Conservation (phyloP, 2,113 vertebrate species). For the Platysternon megacephalum region DNA sequence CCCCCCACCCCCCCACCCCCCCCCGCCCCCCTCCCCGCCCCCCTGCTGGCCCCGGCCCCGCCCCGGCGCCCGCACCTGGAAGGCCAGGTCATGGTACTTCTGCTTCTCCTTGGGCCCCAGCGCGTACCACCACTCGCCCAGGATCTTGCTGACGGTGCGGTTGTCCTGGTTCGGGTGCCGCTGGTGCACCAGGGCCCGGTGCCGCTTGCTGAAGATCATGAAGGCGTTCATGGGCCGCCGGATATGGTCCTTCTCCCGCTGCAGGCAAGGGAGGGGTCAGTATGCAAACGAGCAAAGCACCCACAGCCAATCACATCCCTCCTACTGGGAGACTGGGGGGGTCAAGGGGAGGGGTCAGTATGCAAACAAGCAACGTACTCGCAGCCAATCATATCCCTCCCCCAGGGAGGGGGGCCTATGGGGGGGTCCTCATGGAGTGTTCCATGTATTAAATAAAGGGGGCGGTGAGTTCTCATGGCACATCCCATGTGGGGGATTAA, state of each 20-base stretch:
- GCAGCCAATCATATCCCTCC: not conserved
- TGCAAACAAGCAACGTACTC: not conserved
- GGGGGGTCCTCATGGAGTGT: not conserved
- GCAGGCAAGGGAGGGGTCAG: not conserved
- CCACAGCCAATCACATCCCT: not conserved
- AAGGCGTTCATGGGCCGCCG: slow-evolving; percentile 95
- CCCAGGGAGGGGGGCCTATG: too few species aligned
- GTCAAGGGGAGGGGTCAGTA: not conserved
- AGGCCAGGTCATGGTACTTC: slow-evolving; percentile 94
- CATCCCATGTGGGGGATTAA: not conserved
- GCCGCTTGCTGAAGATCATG: slow-evolving; percentile 96
- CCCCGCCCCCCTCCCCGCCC: rapidly evolving
- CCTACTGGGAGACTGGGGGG: not conserved
- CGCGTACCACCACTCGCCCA: slow-evolving; percentile 97
- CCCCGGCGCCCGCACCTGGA: slow-evolving; percentile 84
- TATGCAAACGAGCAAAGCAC: not conserved
- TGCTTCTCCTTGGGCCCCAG: slow-evolving; percentile 93
- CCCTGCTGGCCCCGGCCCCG: not conserved
- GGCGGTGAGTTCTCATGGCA: not conserved
- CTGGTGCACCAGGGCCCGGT: slow-evolving; percentile 92
- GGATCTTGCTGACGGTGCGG: slow-evolving; percentile 94
- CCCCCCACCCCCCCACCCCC: too few species aligned
- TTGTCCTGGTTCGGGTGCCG: slow-evolving; percentile 96
- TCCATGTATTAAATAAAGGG: not conserved
- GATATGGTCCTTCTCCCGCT: slow-evolving; percentile 95